Percentiles rank a stretch among this genome's conserved stretches.
These are phyloP conservation scores for Tachystola acroxantha DNA, from an alignment of 2,888 invertebrate species.

Conservation along the genomic window DNA sequence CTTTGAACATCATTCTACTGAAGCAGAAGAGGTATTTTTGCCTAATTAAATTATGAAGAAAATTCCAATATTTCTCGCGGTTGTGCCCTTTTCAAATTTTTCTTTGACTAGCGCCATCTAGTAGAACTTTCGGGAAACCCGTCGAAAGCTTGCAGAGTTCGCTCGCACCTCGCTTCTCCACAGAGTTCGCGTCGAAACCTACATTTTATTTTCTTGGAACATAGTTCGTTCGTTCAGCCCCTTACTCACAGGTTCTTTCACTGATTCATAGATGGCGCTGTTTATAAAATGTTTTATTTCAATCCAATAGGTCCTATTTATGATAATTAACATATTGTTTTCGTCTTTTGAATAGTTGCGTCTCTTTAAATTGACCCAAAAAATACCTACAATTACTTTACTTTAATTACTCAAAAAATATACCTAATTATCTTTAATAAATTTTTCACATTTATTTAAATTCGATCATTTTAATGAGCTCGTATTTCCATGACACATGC, in stretches of 20 bases:
- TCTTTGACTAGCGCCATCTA: constrained; percentile 33
- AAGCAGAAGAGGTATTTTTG: not conserved
- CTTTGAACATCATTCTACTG: no score
- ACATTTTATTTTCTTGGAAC: no score
- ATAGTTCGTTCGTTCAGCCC: not conserved
- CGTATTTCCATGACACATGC: no score
- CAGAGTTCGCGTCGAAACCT: not conserved
- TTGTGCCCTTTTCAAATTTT: constrained; percentile 8
- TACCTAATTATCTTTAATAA: not conserved
- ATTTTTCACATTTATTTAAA: no score
- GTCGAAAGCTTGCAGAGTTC: not conserved
- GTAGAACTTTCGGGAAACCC: constrained; percentile 13
- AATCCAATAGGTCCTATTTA: no score
- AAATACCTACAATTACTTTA: no score
- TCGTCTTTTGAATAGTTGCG: no score
- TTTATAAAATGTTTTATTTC: not conserved
- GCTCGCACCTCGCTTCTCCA: not conserved
- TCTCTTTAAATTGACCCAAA: no score
- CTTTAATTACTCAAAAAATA: not conserved
- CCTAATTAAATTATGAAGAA: no score
- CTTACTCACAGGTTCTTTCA: not conserved
- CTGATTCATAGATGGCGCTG: constrained; percentile 3
- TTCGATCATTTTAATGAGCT: no score
- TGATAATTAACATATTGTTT: no score
- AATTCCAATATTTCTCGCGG: no score